Base-by-base conservation (phyloP, 2,888 invertebrate species). In the Cryptosula pallasiana region DNA sequence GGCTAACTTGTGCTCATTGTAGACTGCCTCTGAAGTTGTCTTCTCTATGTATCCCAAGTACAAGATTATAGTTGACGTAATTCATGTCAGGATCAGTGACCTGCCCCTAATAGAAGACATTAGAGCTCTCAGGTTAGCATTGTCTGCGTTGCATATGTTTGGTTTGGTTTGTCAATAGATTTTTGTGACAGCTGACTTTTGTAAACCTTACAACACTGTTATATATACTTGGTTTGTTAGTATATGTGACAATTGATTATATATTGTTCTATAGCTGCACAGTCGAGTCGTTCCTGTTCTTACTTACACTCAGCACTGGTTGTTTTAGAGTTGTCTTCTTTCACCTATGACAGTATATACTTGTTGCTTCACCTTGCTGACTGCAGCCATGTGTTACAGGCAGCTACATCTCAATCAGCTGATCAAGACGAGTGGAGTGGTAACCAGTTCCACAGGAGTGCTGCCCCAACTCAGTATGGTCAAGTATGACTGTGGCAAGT, bases 401-500 rank as follows among this genome's bases (percentile, higher is more conserved):
- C 88, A 89, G 77, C 79, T 88, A 1, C 88, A 89, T 80, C 87
- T 99, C 72, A 98, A 98, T 86, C 97, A 98, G 86, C 86, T 99
- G 74, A 94, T 99, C 55, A 88, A 97, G 72, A 94, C 94, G 0
- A 86, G 90, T 75, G 99, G 99, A 13, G 99, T 99, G 0, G 95
- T 99, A 0, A 95, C 98, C 0, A 92, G 95, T 0, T 93, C 96
- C 0, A 97, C 98, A 0, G 94, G 84, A n/a, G 84, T 85, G 0
- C 75, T 99, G 73, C 99, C 99, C 0, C 99, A 99, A 85, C 86
- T 99, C 35, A 93, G 94, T 0, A 88, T 98, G 55, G 92, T 98
- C 71, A 98, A 97, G 83, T 99, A 95, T 82, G 97, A 99, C 85
- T 99, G 99, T 87, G 91, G 91, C 77, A 91, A 95, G 79, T 99